Evolutionary conservation across 2,888 invertebrate genomes (phyloP).

Genomic region (Galerucella calmariensis): DNA sequence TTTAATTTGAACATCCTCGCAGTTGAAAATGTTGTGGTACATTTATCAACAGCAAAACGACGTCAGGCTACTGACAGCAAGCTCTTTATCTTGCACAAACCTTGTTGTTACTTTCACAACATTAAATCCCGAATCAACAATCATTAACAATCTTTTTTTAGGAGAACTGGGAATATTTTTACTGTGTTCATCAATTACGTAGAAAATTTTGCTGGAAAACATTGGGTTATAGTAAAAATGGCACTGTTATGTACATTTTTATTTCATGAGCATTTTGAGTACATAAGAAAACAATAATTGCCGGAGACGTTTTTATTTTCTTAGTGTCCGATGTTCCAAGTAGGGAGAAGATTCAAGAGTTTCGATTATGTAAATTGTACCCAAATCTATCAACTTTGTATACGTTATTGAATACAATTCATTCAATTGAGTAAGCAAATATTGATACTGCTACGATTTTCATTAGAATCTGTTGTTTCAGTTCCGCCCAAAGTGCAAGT

Average conservation of each 20-base stretch:
- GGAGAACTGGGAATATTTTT: too few species aligned
- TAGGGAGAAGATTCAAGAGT: too few species aligned
- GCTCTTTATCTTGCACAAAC: background rate
- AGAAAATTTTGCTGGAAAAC: too few species aligned
- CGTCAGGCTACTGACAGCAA: background rate
- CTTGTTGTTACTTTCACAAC: background rate
- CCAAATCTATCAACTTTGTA: background rate
- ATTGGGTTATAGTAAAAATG: too few species aligned
- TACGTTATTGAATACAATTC: background rate
- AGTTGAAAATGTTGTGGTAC: conserved; percentile 1
- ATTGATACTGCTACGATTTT: conserved; percentile 18
- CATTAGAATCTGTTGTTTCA: conserved; percentile 57
- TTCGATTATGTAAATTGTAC: background rate
- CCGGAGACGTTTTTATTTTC: too few species aligned
- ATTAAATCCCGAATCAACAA: background rate
- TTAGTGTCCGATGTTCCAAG: too few species aligned
- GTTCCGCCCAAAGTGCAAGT: conserved; percentile 74
- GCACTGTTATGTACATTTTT: too few species aligned
- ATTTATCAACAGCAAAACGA: background rate
- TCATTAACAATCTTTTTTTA: background rate
- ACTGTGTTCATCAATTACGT: too few species aligned
- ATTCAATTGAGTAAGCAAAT: background rate
- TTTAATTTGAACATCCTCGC: background rate
- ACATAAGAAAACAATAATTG: too few species aligned
- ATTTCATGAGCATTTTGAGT: too few species aligned